phyloP scores from a whole-genome alignment of 2,113 vertebrate species.

The Phrynosoma platyrhinos region DNA sequence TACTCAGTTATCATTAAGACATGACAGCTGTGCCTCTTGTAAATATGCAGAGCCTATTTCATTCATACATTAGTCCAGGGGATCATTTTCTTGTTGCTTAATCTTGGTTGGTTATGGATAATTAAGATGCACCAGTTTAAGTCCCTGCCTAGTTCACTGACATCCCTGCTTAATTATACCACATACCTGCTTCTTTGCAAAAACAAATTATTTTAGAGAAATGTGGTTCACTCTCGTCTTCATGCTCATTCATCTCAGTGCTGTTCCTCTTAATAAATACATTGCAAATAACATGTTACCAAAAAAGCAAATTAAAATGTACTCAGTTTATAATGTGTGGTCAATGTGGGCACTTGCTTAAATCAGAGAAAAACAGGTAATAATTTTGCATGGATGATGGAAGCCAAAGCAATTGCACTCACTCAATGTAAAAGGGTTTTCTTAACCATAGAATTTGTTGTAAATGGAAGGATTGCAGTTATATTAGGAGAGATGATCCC shows the following conservation, averaged over 20 bases:
- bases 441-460: background rate
- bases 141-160: conserved; percentile 4
- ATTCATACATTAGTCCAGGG: background rate
- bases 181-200: conserved; percentile 31
- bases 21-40: background rate
- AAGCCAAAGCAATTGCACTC: background rate
- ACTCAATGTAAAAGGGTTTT: background rate
- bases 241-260: conserved; percentile 25
- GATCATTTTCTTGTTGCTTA: conserved; percentile 45
- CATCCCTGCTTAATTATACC: conserved; percentile 20
- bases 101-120: background rate
- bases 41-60: conserved; percentile 9
- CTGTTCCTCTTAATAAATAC: background rate
- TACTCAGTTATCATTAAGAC: conserved; percentile 29
- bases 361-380: background rate
- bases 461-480: background rate
- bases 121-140: conserved; percentile 27
- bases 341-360: background rate
- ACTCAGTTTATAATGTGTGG: background rate
- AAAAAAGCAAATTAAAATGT: background rate
- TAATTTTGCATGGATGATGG: background rate
- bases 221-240: background rate
- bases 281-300: background rate
- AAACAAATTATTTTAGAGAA: conserved; percentile 43
- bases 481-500: background rate